Percentiles rank a stretch among this genome's conserved stretches.
Evolutionary conservation across 1,140 invertebrate genomes (phyloP).

Genomic region (Papilio xuthus): DNA sequence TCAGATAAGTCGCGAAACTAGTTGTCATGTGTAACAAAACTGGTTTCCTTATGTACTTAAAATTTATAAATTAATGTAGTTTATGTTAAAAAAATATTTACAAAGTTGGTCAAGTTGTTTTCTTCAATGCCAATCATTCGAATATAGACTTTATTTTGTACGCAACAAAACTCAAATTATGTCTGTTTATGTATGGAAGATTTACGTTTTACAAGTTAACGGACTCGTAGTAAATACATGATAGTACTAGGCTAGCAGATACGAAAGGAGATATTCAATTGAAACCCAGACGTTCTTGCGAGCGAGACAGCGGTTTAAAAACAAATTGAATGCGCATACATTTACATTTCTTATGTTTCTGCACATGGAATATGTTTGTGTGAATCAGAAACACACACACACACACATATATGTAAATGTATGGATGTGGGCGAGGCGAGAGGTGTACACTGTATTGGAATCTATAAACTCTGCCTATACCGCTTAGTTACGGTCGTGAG

Average conservation of each 20-base stretch:
- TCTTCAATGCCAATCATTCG: background rate
- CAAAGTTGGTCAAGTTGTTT: background rate
- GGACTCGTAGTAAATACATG: conserved; percentile 76
- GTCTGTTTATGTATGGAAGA: background rate
- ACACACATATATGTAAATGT: too few species aligned
- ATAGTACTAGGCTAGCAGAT: conserved; percentile 72
- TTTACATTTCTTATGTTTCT: conserved; percentile 1
- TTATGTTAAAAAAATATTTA: conserved; percentile 5
- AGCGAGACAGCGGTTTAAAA: background rate
- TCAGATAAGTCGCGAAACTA: conserved; percentile 14
- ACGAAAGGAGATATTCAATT: conserved; percentile 57
- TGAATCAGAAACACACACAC: too few species aligned
- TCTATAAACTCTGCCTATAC: background rate
- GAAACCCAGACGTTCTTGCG: conserved; percentile 37
- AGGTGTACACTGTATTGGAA: background rate
- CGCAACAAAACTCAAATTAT: background rate
- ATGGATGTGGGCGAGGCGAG: too few species aligned
- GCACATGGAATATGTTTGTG: background rate
- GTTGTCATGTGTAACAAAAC: background rate
- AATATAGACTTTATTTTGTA: background rate
- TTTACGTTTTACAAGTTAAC: conserved; percentile 65
- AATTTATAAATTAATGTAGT: conserved; percentile 6
- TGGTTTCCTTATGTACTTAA: background rate
- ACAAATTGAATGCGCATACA: background rate
- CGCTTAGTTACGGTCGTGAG: too few species aligned